Conservation (phyloP, 2,113 vertebrate species). For the Amphiprion ocellaris region DNA sequence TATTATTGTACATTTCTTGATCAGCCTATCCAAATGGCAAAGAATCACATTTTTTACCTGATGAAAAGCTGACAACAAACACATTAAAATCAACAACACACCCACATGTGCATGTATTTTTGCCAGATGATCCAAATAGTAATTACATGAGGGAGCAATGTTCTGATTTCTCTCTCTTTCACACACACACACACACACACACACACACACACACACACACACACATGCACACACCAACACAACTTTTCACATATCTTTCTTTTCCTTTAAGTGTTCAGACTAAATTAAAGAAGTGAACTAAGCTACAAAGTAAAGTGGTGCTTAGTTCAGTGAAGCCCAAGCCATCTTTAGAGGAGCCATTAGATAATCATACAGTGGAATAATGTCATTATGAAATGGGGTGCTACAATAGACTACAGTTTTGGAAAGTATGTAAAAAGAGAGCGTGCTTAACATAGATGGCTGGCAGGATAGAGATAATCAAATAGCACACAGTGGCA, state of each 20-base stretch:
- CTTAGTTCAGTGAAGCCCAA: constrained; percentile 64
- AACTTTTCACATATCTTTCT: neutral
- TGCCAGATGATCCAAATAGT: too few species aligned
- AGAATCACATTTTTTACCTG: too few species aligned
- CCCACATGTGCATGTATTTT: neutral
- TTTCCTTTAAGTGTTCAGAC: constrained; percentile 23
- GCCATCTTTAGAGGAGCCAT: constrained; percentile 50
- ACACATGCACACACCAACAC: constrained; percentile 1
- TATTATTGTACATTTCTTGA: neutral
- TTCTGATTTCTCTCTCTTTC: neutral
- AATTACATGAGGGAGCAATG: neutral
- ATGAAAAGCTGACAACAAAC: too few species aligned
- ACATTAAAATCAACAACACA: neutral
- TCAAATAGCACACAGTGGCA: constrained; percentile 3
- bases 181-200: neutral
- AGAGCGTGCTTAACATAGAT: neutral
- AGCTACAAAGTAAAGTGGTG: constrained; percentile 56
- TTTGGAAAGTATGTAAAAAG: constrained; percentile 12
- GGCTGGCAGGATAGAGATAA: neutral
- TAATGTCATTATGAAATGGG: constrained; percentile 56
- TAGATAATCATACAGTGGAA: constrained; percentile 57
- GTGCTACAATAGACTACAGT: constrained; percentile 29
- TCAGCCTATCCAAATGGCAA: neutral
- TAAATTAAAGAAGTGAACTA: constrained; percentile 48
- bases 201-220: neutral